Conservation (phyloP, 2,113 vertebrate species). For the Platichthys stellatus region DNA sequence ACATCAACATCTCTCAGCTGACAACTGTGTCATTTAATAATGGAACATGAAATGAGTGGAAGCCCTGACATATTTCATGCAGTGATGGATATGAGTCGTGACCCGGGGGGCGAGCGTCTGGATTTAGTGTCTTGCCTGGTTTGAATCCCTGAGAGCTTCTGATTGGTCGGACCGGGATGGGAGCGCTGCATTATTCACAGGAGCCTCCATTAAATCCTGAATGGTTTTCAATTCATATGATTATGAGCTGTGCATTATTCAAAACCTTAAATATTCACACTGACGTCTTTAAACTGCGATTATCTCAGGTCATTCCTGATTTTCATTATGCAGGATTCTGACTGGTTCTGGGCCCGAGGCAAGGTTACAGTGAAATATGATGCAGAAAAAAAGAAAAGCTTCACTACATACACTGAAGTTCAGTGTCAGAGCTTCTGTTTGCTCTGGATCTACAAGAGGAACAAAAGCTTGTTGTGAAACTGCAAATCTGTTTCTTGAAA, state of each 20-base stretch:
- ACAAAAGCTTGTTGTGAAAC: too few relatives aligned
- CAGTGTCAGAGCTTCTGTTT: not conserved
- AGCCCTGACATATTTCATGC: not conserved
- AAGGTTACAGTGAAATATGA: not conserved
- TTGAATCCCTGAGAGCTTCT: not conserved
- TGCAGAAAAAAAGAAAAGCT: not conserved
- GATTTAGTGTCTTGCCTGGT: slow-evolving; percentile 20
- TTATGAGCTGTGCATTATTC: slow-evolving; percentile 39
- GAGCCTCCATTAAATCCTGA: not conserved
- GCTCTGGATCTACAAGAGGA: too few relatives aligned
- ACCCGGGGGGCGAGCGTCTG: not conserved
- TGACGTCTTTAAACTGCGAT: not conserved
- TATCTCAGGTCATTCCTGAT: slow-evolving; percentile 10
- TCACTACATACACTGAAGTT: slow-evolving; percentile 5
- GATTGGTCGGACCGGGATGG: not conserved
- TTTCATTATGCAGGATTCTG: slow-evolving; percentile 12
- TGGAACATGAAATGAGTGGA: not conserved
- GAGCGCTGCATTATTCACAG: slow-evolving; percentile 46
- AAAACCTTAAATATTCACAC: slow-evolving; percentile 1
- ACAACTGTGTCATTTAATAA: slow-evolving; percentile 13
- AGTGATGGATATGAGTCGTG: not conserved
- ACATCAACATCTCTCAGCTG: not conserved
- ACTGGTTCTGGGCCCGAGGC: slow-evolving; percentile 7
- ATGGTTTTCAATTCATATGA: not conserved
- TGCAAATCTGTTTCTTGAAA: too few relatives aligned